Evolutionary conservation across 2,888 invertebrate genomes (phyloP).

Genomic region (Machimus rusticus): DNA sequence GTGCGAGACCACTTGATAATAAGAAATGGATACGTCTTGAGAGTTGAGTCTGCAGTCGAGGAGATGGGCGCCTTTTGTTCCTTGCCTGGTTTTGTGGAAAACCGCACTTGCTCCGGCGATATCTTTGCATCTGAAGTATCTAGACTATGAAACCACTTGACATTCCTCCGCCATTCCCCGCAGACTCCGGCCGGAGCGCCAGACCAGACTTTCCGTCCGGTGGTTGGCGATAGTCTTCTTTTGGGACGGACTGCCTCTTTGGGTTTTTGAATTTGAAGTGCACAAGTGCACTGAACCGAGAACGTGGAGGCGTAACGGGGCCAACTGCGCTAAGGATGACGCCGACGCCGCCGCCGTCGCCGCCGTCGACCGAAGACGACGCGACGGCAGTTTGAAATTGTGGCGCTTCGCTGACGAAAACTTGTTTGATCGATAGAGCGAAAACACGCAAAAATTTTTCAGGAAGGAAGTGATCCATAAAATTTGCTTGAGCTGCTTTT

Average conservation of each 20-base stretch:
- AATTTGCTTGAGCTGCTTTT: neutral
- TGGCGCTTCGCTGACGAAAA: neutral
- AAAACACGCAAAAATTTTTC: neutral
- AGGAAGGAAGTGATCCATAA: neutral
- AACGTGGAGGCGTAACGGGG: neutral
- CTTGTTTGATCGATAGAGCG: neutral
- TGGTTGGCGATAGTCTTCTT: neutral
- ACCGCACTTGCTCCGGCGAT: neutral
- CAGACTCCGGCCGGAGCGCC: neutral
- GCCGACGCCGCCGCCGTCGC: neutral
- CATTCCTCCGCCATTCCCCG: neutral
- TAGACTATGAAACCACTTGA: neutral
- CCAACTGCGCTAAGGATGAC: neutral
- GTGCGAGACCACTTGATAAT: neutral
- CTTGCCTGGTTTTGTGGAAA: neutral
- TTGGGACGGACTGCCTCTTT: neutral
- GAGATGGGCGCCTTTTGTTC: neutral
- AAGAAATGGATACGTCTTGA: neutral
- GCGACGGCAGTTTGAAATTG: neutral
- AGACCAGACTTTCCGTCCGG: neutral
- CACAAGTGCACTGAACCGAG: constrained; percentile 14
- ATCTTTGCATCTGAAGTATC: neutral
- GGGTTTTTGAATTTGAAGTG: neutral
- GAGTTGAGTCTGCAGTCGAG: neutral
- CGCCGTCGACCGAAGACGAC: no score